A percentile compares a stretch with the other conserved stretches of the same genome.
Conservation (phyloP, 2,888 invertebrate genomes). For the Stratiomys singularior region DNA sequence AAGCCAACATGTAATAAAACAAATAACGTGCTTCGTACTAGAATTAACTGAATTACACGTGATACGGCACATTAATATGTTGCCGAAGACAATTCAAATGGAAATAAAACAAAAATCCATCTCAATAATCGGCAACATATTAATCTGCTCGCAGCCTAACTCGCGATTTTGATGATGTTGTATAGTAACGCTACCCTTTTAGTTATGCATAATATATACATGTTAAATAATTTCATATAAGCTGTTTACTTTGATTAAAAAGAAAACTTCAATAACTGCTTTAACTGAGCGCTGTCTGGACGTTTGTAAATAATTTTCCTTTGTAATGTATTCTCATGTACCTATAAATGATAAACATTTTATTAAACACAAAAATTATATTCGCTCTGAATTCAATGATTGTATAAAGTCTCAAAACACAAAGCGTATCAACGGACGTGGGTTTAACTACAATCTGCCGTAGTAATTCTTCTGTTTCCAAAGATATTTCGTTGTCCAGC, state of each 20-base stretch:
- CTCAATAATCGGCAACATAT: background rate
- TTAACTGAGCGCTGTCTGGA: background rate
- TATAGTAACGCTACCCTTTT: background rate
- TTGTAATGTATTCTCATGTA: slow-evolving; percentile 3
- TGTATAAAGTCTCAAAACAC: too few relatives aligned
- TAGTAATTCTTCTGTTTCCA: background rate
- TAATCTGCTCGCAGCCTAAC: slow-evolving; percentile 35
- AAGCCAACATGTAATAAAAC: background rate
- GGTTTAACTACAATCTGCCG: background rate
- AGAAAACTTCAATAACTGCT: background rate
- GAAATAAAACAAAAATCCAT: background rate
- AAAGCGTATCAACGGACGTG: background rate
- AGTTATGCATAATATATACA: background rate
- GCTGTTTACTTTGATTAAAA: background rate
- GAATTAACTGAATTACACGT: background rate
- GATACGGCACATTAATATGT: background rate
- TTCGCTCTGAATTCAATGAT: background rate
- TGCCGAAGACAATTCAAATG: background rate
- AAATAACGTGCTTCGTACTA: background rate
- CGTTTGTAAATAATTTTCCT: slow-evolving; percentile 9
- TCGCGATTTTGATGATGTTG: slow-evolving; percentile 1
- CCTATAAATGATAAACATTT: background rate
- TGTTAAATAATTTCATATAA: background rate
- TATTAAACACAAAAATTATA: background rate
- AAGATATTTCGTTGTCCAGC: slow-evolving; percentile 1